These are phyloP conservation scores for Archips xylosteana DNA, from an alignment of 2,888 invertebrate genomes.

Conservation along the genomic window DNA sequence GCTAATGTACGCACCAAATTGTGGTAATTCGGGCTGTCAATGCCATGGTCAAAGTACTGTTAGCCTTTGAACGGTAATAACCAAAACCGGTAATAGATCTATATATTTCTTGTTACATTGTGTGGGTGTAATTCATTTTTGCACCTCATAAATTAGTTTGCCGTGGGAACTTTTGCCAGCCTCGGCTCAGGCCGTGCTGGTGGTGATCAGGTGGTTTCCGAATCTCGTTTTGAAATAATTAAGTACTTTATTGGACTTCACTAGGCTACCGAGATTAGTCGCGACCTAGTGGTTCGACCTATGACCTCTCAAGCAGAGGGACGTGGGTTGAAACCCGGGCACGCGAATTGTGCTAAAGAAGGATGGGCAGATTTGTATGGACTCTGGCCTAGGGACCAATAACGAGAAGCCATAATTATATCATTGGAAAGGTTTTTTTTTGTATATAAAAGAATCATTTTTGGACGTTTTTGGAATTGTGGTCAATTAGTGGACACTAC, in stretches of 20 bases:
- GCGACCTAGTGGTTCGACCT: too few species aligned
- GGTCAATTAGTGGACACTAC: too few species aligned
- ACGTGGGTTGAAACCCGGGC: too few species aligned
- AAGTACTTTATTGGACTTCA: background rate
- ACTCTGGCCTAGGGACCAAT: too few species aligned
- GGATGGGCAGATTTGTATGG: too few species aligned
- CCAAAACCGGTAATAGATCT: conserved; percentile 11
- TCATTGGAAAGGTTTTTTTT: too few species aligned
- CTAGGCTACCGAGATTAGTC: too few species aligned
- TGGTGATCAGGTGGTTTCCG: conserved; percentile 39
- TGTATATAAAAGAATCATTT: too few species aligned
- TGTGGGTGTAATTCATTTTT: conserved; percentile 26
- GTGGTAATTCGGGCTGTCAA: conserved; percentile 46
- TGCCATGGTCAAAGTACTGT: conserved; percentile 49
- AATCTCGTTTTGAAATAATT: conserved; percentile 32
- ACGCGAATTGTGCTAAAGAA: too few species aligned
- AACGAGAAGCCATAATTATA: too few species aligned
- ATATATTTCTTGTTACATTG: conserved; percentile 10
- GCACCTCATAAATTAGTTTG: conserved; percentile 29
- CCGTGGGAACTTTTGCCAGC: conserved; percentile 35
- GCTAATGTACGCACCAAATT: conserved; percentile 50
- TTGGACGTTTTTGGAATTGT: too few species aligned
- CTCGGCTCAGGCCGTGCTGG: background rate
- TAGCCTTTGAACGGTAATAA: conserved; percentile 35
- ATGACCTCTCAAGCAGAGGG: too few species aligned